These are phyloP conservation scores for Thamnophis elegans DNA, from an alignment of 2,797 vertebrate species.

Conservation along the genomic window DNA sequence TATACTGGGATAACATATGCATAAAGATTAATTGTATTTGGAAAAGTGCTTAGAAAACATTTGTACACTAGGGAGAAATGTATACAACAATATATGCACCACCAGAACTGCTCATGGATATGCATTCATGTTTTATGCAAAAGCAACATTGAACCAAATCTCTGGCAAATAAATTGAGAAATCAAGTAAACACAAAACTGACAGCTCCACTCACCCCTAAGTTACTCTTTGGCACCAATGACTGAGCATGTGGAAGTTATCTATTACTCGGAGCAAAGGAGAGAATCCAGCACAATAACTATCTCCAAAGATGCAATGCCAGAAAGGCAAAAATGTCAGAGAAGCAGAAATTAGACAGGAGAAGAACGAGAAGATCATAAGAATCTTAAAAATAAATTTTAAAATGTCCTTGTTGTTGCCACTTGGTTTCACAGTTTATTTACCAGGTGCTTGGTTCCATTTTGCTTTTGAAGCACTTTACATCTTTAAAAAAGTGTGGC, in stretches of 20 bases:
- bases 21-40: not conserved
- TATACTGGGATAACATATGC: not conserved
- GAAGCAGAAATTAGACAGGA: not conserved
- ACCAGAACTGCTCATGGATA: not conserved
- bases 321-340: not conserved
- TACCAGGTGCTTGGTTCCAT: not conserved
- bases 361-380: not conserved
- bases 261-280: not conserved
- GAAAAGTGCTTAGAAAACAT: not conserved
- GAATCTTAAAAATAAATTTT: not conserved
- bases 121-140: not conserved
- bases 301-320: not conserved
- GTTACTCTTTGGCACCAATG: not conserved
- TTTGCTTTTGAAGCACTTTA: not conserved
- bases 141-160: not conserved
- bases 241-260: not conserved
- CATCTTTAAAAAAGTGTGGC: not conserved
- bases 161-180: not conserved
- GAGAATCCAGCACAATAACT: not conserved
- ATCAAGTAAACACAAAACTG: not conserved
- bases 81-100: not conserved
- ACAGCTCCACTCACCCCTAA: not conserved
- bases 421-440: not conserved
- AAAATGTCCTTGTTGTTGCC: not conserved
- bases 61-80: not conserved